Evolutionary conservation across 1,140 invertebrate species (phyloP).

Genomic region (Brachionus angularis): DNA sequence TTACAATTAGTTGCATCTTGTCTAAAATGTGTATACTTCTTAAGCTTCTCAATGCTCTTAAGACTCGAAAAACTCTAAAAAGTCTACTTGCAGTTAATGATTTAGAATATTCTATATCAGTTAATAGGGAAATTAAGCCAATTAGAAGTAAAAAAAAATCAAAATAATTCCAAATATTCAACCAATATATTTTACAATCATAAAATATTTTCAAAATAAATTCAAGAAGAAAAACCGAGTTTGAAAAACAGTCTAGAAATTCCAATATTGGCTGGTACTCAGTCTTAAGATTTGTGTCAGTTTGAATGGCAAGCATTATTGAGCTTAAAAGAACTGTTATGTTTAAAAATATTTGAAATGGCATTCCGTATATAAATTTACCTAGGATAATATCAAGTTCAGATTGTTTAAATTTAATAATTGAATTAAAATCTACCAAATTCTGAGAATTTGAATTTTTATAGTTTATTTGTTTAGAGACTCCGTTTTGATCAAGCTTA

Average conservation of each 20-base stretch:
- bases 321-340: background rate
- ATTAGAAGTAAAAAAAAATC: slow-evolving; percentile 31
- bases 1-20: slow-evolving; percentile 20
- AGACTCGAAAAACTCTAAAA: slow-evolving; percentile 10
- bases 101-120: slow-evolving; percentile 18
- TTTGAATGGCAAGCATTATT: slow-evolving; percentile 21
- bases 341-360: slow-evolving; percentile 21
- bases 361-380: slow-evolving; percentile 22
- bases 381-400: background rate
- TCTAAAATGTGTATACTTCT: background rate
- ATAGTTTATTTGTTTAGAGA: background rate
- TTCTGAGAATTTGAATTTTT: background rate
- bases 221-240: slow-evolving; percentile 15
- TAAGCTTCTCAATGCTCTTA: slow-evolving; percentile 15
- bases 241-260: slow-evolving; percentile 32
- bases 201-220: slow-evolving; percentile 32
- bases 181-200: slow-evolving; percentile 28
- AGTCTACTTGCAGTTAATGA: slow-evolving; percentile 22
- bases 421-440: too few species aligned
- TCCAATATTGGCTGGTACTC: slow-evolving; percentile 10
- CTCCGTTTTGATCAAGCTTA: background rate
- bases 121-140: slow-evolving; percentile 4
- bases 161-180: slow-evolving; percentile 13
- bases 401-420: too few species aligned
- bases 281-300: background rate